These are phyloP conservation scores for Noctua janthina DNA, from an alignment of 2,888 invertebrate genomes.

Conservation along the genomic window DNA sequence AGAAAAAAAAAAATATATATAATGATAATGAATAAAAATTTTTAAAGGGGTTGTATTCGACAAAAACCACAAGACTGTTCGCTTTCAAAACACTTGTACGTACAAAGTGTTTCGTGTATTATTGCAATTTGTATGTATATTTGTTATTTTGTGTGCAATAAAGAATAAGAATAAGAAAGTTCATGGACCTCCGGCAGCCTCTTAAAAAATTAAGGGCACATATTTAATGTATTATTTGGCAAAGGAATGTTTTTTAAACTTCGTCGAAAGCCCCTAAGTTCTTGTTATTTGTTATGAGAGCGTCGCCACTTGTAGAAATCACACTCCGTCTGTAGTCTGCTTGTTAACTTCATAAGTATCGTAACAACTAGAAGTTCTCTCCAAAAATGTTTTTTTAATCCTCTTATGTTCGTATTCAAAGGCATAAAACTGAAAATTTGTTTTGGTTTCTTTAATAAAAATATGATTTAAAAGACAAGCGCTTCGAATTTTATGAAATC, in stretches of 20 bases:
- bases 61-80: neutral
- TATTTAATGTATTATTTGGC: neutral
- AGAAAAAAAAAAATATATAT: no score
- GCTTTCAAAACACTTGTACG: neutral
- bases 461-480: neutral
- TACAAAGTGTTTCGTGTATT: no score
- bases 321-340: constrained; percentile 35
- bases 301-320: constrained; percentile 43
- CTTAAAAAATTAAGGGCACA: neutral
- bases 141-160: no score
- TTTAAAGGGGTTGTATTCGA: neutral
- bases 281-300: constrained; percentile 49
- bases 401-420: constrained; percentile 33
- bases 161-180: neutral
- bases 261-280: constrained; percentile 9
- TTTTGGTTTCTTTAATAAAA: constrained; percentile 19
- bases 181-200: neutral
- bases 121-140: no score
- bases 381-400: constrained; percentile 23
- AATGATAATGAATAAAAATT: neutral
- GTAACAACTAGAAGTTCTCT: constrained; percentile 32
- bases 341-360: constrained; percentile 55
- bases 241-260: neutral
- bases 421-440: constrained; percentile 1
- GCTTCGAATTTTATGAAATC: neutral